Base-by-base conservation (phyloP, 2,113 vertebrate genomes). In the Dolichallabes microphthalmus region DNA sequence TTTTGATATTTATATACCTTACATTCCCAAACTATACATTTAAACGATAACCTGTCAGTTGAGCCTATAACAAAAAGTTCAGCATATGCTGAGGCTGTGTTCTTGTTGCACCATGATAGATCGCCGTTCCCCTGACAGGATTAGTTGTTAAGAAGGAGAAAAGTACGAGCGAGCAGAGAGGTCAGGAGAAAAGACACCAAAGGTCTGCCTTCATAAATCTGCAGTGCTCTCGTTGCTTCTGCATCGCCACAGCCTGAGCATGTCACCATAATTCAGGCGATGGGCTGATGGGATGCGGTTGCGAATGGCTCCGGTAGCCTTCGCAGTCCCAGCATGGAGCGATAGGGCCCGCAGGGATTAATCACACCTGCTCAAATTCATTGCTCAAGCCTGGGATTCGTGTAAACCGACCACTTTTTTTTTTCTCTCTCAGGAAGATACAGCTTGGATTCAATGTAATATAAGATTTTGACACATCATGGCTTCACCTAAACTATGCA, bases 221-320 rank as follows among this genome's bases (percentile, higher is more conserved):
- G 76, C 74, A 80, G 69, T 3, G 30, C 60, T 87, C 92, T 92
- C 88, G 88, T 88, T 91, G 94, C 91, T 93, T 91, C 92, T 92
- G 89, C 90, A 90, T 88, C 85, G 88, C 89, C 73, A 88, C 88
- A 85, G 90, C 91, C 91, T 79, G 81, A 78, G 80, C 68, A 63
- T 85, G 91, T 89, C 85, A n/a, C 91, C 85, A 91, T 94, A 92
- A 93, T 81, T 93, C 94, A 94, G 88, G 64, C 87, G 52, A 82
- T 80, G 57, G 90, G 91, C 90, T 92, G 92, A 93, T 93, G 91
- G 92, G 90, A 90, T 88, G 88, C 88, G 85, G 88, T 87, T 88
- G 89, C 91, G 93, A 93, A 93, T 90, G 90, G 91, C 86, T 80
- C 89, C 63, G 90, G 91, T 93, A 94, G 92, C 93, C 93, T 94